These are phyloP conservation scores for Toxostoma redivivum DNA, from an alignment of 2,113 vertebrate species.

Conservation along the genomic window DNA sequence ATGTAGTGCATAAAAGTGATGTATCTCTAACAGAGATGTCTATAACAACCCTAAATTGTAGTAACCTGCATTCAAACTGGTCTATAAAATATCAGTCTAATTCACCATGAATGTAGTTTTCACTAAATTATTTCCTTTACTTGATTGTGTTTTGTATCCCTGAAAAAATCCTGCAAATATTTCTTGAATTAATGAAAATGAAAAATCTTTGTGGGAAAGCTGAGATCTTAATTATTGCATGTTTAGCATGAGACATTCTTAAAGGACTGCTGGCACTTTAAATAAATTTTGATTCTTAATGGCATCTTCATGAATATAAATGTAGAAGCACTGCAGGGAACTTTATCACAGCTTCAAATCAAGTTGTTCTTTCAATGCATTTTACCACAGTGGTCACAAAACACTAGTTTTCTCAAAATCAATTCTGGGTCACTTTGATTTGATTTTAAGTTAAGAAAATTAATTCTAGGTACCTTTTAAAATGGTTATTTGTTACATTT, in stretches of 20 bases:
- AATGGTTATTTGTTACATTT: not conserved
- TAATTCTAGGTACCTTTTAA: not conserved
- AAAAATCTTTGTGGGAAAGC: not conserved
- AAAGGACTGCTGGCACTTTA: not conserved
- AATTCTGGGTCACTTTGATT: not conserved
- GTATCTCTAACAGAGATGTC: not conserved
- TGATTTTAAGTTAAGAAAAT: not conserved
- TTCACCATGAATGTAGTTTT: not conserved
- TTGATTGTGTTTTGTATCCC: not conserved
- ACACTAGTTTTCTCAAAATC: not conserved
- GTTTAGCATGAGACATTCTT: not conserved
- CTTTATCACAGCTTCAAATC: not conserved
- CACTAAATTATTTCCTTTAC: not conserved
- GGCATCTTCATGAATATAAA: not conserved
- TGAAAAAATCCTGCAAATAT: not conserved
- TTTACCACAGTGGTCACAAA: not conserved
- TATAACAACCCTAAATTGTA: not conserved
- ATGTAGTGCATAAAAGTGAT: not conserved
- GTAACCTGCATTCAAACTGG: not conserved
- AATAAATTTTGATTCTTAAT: slow-evolving; percentile 14
- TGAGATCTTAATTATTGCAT: not conserved
- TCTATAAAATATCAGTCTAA: not conserved
- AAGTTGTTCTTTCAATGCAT: not conserved
- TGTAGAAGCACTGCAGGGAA: not conserved
- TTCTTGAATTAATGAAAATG: not conserved